Conservation (phyloP, 2,797 vertebrate species). For the Catharus ustulatus region DNA sequence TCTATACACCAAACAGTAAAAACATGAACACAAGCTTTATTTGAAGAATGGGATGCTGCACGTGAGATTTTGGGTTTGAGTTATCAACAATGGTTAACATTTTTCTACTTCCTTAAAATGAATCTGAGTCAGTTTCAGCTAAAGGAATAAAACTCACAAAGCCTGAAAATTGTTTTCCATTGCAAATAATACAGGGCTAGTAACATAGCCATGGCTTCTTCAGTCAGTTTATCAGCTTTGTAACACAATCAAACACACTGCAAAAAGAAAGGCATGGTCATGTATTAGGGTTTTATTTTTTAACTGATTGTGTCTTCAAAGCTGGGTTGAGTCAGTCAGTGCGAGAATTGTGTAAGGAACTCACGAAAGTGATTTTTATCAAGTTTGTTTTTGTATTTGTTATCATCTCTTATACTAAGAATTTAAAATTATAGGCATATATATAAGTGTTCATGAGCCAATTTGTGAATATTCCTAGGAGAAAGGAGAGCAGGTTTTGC, state of each 20-base stretch:
- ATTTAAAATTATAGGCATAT: neutral
- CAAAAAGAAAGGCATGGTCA: neutral
- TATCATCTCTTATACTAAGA: neutral
- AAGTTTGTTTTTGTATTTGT: neutral
- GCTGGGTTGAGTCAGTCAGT: neutral
- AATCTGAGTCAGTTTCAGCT: neutral
- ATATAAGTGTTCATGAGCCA: neutral
- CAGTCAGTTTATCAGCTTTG: neutral
- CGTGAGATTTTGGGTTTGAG: neutral
- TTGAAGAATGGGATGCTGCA: neutral
- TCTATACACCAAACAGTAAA: neutral
- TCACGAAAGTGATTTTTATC: neutral
- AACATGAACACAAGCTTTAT: neutral
- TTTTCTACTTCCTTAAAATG: neutral
- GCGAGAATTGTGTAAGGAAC: neutral
- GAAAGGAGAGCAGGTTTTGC: neutral
- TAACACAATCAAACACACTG: neutral
- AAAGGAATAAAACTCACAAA: neutral
- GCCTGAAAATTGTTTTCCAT: slow-evolving; percentile 1
- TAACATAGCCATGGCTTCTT: neutral
- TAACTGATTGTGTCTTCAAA: neutral
- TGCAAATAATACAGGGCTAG: neutral
- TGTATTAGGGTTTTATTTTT: neutral
- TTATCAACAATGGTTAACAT: neutral
- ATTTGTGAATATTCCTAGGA: neutral